These are phyloP conservation scores for Diadophis punctatus DNA, from an alignment of 2,113 vertebrate species.

Conservation along the genomic window DNA sequence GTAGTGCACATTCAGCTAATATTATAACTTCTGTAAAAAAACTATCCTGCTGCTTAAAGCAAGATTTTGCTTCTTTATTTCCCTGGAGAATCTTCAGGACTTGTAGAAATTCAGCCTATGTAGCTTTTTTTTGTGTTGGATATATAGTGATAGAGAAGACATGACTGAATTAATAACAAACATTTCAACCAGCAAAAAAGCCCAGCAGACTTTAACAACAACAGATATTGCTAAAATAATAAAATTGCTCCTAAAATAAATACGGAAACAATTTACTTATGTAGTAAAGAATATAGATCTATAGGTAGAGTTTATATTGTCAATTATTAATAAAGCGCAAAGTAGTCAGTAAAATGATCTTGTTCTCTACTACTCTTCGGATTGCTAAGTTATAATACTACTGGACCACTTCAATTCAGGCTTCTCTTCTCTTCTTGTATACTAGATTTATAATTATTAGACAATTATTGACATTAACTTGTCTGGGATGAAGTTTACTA, in stretches of 20 bases:
- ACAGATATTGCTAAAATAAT: neutral
- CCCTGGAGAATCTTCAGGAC: neutral
- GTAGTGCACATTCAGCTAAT: neutral
- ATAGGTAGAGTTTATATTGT: neutral
- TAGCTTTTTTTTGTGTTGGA: neutral
- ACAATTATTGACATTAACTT: neutral
- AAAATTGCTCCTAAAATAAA: neutral
- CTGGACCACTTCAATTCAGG: neutral
- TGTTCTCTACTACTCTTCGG: constrained; percentile 13
- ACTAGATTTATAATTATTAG: neutral
- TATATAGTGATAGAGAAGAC: neutral
- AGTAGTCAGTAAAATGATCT: neutral
- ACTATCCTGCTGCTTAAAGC: neutral
- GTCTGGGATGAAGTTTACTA: constrained; percentile 7
- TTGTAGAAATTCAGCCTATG: neutral
- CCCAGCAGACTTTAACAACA: neutral
- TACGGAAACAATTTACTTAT: neutral
- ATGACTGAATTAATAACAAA: neutral
- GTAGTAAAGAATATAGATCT: constrained; percentile 16
- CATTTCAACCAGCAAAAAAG: neutral
- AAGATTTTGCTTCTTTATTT: neutral
- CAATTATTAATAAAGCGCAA: neutral
- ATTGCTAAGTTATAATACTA: neutral
- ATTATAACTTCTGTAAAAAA: neutral
- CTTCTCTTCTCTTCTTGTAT: neutral